Conservation (phyloP, 2,113 vertebrate species). For the Heloderma charlesbogerti region DNA sequence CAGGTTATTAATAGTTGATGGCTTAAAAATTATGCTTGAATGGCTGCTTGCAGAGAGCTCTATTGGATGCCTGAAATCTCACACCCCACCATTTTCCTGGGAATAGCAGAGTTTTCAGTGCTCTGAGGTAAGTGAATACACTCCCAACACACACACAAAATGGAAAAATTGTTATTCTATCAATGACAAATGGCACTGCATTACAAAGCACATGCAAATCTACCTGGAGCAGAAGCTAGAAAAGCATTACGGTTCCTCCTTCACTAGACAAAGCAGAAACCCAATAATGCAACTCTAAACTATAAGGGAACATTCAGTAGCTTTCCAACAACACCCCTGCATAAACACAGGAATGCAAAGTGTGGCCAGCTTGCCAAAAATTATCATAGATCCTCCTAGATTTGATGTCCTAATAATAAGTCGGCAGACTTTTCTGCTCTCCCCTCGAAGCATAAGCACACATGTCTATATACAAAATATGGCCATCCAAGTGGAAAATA, state of each 20-base stretch:
- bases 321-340: background rate
- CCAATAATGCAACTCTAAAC: background rate
- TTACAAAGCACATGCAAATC: background rate
- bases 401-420: background rate
- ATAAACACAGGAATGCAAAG: slow-evolving; percentile 28
- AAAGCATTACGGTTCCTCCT: background rate
- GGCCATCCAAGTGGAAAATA: background rate
- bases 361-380: slow-evolving; percentile 56
- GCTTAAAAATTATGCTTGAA: slow-evolving; percentile 1
- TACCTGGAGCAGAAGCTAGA: background rate
- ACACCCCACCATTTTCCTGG: background rate
- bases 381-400: background rate
- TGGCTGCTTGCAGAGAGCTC: background rate
- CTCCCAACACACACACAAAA: background rate
- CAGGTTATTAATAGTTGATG: background rate
- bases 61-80: background rate
- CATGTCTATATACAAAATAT: slow-evolving; percentile 6
- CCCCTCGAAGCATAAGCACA: background rate
- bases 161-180: background rate
- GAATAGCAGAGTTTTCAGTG: background rate
- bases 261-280: background rate
- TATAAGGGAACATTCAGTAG: background rate
- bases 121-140: background rate
- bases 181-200: background rate
- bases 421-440: background rate